Evolutionary conservation across 1,140 invertebrate genomes (phyloP).

Genomic region (Heliconius himera): DNA sequence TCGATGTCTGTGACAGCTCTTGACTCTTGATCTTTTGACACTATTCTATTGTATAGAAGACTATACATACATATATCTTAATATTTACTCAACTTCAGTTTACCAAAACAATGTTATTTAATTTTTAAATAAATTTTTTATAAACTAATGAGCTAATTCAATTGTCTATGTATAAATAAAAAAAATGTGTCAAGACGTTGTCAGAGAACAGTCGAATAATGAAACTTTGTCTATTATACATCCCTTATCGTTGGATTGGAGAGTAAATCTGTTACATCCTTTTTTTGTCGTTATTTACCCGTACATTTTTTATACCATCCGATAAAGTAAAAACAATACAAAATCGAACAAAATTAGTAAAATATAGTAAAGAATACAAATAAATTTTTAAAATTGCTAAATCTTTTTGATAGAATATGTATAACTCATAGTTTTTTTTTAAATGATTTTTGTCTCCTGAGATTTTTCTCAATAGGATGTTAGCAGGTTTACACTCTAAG

Average conservation of each 20-base stretch:
- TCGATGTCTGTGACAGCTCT: conserved; percentile 46
- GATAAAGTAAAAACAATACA: too few species aligned
- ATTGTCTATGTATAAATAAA: neutral
- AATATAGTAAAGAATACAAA: too few species aligned
- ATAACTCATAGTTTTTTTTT: too few species aligned
- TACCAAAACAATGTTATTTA: neutral
- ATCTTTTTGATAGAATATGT: too few species aligned
- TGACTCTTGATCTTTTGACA: conserved; percentile 45
- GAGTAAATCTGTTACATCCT: too few species aligned
- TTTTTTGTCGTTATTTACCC: too few species aligned
- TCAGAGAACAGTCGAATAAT: neutral
- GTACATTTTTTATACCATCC: too few species aligned
- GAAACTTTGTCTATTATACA: conserved; percentile 43
- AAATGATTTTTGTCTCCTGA: too few species aligned
- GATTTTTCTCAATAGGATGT: too few species aligned
- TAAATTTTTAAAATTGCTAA: too few species aligned
- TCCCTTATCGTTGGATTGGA: conserved; percentile 49
- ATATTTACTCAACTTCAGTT: neutral
- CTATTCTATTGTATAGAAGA: neutral
- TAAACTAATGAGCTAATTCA: neutral
- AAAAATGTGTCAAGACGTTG: neutral
- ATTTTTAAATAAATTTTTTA: neutral
- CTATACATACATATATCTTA: neutral
- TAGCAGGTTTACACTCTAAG: too few species aligned
- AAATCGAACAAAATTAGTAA: too few species aligned